These are phyloP conservation scores for Tolypeutes matacus DNA, from an alignment of 2,797 vertebrate genomes.

Conservation along the genomic window DNA sequence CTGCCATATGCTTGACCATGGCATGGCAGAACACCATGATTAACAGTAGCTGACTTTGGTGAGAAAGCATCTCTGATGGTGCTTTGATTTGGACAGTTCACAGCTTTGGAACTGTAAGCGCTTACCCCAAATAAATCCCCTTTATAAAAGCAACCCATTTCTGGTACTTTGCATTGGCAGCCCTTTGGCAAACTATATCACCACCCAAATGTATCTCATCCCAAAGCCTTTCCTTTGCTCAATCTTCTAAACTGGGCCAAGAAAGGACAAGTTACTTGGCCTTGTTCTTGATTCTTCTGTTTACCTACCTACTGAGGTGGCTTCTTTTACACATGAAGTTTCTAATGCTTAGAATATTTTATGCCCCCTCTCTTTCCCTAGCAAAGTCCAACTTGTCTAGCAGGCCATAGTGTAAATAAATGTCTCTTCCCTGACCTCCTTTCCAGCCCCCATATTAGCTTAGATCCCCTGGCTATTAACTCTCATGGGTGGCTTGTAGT, in stretches of 20 bases:
- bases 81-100: too few species aligned
- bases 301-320: background rate
- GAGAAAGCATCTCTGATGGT: too few species aligned
- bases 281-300: background rate
- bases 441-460: background rate
- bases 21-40: too few species aligned
- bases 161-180: too few species aligned
- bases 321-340: background rate
- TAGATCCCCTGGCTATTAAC: slow-evolving; percentile 4
- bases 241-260: background rate
- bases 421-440: background rate
- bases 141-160: too few species aligned
- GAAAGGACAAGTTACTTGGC: background rate
- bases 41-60: too few species aligned
- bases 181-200: too few species aligned
- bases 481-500: slow-evolving; percentile 9
- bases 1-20: too few species aligned
- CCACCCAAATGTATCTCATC: background rate
- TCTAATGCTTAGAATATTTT: slow-evolving; percentile 21
- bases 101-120: too few species aligned
- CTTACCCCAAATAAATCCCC: too few species aligned
- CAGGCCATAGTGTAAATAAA: background rate
- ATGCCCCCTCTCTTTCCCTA: background rate
- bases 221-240: background rate
- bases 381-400: background rate